Conservation (phyloP, 2,113 vertebrate genomes). For the Atherinomorus stipes region DNA sequence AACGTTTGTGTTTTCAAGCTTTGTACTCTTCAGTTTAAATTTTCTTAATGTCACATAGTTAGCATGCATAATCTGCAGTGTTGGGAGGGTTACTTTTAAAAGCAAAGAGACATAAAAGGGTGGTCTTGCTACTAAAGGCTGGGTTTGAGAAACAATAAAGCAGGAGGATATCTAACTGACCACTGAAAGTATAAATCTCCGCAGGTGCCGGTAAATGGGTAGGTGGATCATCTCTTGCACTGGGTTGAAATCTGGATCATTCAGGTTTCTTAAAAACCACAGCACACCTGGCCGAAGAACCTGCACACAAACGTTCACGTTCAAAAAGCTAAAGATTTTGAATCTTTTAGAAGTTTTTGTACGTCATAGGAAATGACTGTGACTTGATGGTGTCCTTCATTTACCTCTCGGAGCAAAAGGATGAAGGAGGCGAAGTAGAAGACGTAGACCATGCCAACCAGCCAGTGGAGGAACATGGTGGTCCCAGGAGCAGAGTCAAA, state of each 20-base stretch:
- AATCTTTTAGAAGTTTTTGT: background rate
- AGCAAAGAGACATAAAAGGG: no score
- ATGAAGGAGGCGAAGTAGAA: constrained; percentile 99
- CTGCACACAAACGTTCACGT: constrained; percentile 65
- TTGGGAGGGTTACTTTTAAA: no score
- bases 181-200: constrained; percentile 97
- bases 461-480: constrained; percentile 98
- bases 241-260: constrained; percentile 97
- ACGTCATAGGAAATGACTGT: background rate
- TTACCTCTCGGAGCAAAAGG: constrained; percentile 94
- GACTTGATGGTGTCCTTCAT: background rate
- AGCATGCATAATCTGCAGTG: no score
- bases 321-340: background rate
- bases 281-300: constrained; percentile 95
- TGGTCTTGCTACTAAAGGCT: no score
- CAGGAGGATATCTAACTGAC: constrained; percentile 75
- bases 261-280: constrained; percentile 98
- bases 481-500: constrained; percentile 96
- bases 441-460: constrained; percentile 98
- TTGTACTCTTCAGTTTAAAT: no score
- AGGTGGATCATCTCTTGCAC: constrained; percentile 99
- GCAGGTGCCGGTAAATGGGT: constrained; percentile 94
- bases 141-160: background rate
- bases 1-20: no score
- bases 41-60: no score